Evolutionary conservation across 92 coral and sea anemone genomes (phyloP).

Genomic region (Diadumene lineata): DNA sequence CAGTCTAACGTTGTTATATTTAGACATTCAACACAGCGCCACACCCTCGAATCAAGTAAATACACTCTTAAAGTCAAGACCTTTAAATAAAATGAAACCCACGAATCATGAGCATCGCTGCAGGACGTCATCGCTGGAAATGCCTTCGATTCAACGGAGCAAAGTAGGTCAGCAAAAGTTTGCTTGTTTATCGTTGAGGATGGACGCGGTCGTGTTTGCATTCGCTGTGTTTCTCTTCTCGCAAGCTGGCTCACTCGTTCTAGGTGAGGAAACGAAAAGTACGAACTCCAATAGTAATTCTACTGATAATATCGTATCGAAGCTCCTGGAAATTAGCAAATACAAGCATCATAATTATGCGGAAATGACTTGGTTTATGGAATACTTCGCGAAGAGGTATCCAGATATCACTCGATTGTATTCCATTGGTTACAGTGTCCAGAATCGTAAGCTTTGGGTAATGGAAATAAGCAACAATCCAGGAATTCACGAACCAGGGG

Average conservation of each 20-base stretch:
- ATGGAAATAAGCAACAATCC: constrained; percentile 93
- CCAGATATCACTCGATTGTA: constrained; percentile 78
- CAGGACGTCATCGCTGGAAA: constrained; percentile 10
- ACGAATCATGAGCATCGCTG: background rate
- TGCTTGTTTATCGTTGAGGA: constrained; percentile 3
- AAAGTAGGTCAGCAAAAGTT: background rate
- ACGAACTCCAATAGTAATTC: background rate
- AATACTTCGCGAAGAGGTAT: constrained; percentile 84
- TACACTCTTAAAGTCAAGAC: constrained; percentile 2
- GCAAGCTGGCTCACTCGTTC: background rate
- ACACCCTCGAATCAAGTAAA: constrained; percentile 10
- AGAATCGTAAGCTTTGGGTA: constrained; percentile 92
- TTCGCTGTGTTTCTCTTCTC: constrained; percentile 1
- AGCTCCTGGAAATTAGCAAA: constrained; percentile 67
- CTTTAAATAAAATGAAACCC: constrained; percentile 35
- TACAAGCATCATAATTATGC: constrained; percentile 88
- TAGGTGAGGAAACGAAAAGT: constrained; percentile 2
- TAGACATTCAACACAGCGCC: background rate
- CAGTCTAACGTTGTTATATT: background rate
- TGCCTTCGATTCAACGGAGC: background rate
- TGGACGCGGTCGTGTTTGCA: constrained; percentile 7
- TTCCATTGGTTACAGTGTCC: constrained; percentile 94
- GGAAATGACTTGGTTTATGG: constrained; percentile 91
- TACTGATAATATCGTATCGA: constrained; percentile 14
- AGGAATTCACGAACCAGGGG: constrained; percentile 85